Conservation (phyloP, 2,797 vertebrate genomes). For the Pseudochaenichthys georgianus region DNA sequence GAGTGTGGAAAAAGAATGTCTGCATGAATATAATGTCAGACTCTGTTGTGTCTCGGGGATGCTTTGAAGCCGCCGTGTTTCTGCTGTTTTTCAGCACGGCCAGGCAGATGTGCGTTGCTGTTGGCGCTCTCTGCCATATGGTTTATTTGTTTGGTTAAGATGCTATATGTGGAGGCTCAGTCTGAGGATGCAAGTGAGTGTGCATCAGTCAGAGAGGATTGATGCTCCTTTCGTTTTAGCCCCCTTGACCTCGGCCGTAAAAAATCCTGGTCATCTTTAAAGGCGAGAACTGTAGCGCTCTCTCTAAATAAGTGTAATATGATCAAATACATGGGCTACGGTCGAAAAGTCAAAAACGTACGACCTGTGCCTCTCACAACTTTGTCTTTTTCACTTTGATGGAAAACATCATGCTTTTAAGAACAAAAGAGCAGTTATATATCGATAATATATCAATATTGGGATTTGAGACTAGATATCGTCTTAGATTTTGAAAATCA, state of each 20-base stretch:
- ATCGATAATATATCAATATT: too few species aligned
- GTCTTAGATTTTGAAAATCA: too few species aligned
- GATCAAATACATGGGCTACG: background rate
- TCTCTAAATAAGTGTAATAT: slow-evolving; percentile 12
- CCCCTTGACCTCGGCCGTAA: slow-evolving; percentile 49
- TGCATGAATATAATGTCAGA: slow-evolving; percentile 64
- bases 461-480: too few species aligned
- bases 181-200: slow-evolving; percentile 27
- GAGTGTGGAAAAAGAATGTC: slow-evolving; percentile 42
- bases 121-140: slow-evolving; percentile 46
- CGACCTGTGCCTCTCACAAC: too few species aligned
- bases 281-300: slow-evolving; percentile 11
- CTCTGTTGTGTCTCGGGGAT: slow-evolving; percentile 60
- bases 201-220: slow-evolving; percentile 42
- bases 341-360: too few species aligned
- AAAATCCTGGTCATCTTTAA: slow-evolving; percentile 47
- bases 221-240: slow-evolving; percentile 56
- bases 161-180: slow-evolving; percentile 51
- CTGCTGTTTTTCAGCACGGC: slow-evolving; percentile 37
- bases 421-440: too few species aligned
- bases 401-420: too few species aligned
- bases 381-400: too few species aligned
- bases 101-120: slow-evolving; percentile 63
- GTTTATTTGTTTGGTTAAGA: slow-evolving; percentile 70
- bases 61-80: slow-evolving; percentile 61